These are phyloP conservation scores for Acrobeloides nanus DNA, from an alignment of 2,888 invertebrate genomes.

Conservation along the genomic window DNA sequence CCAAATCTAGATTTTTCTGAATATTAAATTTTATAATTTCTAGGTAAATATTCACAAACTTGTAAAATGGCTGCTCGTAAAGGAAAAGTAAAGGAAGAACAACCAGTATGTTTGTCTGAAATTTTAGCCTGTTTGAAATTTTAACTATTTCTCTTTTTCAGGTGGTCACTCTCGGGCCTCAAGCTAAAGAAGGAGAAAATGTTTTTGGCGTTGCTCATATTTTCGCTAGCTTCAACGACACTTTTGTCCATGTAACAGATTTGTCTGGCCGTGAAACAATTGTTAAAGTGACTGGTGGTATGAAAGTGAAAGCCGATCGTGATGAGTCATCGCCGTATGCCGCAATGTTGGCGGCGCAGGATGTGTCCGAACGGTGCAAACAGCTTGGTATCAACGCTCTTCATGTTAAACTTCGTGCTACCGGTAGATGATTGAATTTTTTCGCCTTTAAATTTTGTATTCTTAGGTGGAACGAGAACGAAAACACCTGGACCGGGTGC, in stretches of 20 bases:
- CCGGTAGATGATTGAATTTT: conserved; percentile 79
- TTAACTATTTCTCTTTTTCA: too few relatives aligned
- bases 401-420: conserved; percentile 94
- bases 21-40: too few relatives aligned
- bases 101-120: too few relatives aligned
- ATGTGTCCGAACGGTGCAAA: conserved; percentile 98
- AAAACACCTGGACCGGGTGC: conserved; percentile 75
- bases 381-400: conserved; percentile 84
- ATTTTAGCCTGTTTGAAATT: background rate
- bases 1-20: too few relatives aligned
- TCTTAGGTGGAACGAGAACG: conserved; percentile 73
- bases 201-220: conserved; percentile 99
- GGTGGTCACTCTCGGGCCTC: conserved; percentile 64
- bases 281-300: conserved; percentile 73
- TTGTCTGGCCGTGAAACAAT: conserved; percentile 77
- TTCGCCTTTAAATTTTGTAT: conserved; percentile 93
- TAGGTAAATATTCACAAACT: too few relatives aligned
- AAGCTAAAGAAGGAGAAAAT: conserved; percentile 66
- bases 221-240: conserved; percentile 98
- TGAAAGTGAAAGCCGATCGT: conserved; percentile 99
- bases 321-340: conserved; percentile 99
- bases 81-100: conserved; percentile 91
- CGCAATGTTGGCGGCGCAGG: conserved; percentile 99
- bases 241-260: conserved; percentile 99
- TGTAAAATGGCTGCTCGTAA: conserved; percentile 64